A percentile compares a stretch with the other conserved stretches of the same genome.
Conservation (phyloP, 2,113 vertebrate species). For the Casuarius casuarius region DNA sequence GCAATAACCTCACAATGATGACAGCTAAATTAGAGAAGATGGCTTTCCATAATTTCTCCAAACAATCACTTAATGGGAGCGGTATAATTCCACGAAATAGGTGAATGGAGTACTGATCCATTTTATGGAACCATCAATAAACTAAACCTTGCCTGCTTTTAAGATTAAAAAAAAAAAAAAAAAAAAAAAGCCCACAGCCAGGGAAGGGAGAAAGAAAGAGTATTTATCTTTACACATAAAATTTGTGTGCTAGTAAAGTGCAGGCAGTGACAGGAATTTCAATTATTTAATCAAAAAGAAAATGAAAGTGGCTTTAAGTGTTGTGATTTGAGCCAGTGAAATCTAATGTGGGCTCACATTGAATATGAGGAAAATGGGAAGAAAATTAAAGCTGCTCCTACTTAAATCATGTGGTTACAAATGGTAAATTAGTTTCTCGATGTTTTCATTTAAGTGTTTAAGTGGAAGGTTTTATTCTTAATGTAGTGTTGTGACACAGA, state of each 20-base stretch:
- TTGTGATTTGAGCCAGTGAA: slow-evolving; percentile 98
- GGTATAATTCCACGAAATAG: slow-evolving; percentile 91
- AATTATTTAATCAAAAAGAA: slow-evolving; percentile 99
- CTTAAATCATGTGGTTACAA: slow-evolving; percentile 99
- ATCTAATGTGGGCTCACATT: slow-evolving; percentile 96
- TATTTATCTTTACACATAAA: slow-evolving; percentile 83
- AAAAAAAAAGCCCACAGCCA: not conserved
- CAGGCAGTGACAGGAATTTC: slow-evolving; percentile 99
- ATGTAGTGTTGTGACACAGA: slow-evolving; percentile 89
- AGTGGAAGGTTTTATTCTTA: slow-evolving; percentile 99
- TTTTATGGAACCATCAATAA: slow-evolving; percentile 87
- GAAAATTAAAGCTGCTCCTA: slow-evolving; percentile 97
- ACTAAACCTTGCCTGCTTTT: slow-evolving; percentile 84
- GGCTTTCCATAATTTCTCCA: slow-evolving; percentile 87
- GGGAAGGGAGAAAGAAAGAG: slow-evolving; percentile 50
- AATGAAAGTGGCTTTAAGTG: slow-evolving; percentile 99
- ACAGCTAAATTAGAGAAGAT: slow-evolving; percentile 83
- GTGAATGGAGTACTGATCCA: slow-evolving; percentile 86
- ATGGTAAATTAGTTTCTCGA: slow-evolving; percentile 99
- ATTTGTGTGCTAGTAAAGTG: slow-evolving; percentile 92
- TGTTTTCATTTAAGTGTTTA: slow-evolving; percentile 99
- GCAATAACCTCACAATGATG: slow-evolving; percentile 70
- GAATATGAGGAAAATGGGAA: slow-evolving; percentile 97
- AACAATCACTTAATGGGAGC: slow-evolving; percentile 96
- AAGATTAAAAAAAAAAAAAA: slow-evolving; percentile 62